Conservation (phyloP, 2,888 invertebrate species). For the Disparrhopalites patrizii region DNA sequence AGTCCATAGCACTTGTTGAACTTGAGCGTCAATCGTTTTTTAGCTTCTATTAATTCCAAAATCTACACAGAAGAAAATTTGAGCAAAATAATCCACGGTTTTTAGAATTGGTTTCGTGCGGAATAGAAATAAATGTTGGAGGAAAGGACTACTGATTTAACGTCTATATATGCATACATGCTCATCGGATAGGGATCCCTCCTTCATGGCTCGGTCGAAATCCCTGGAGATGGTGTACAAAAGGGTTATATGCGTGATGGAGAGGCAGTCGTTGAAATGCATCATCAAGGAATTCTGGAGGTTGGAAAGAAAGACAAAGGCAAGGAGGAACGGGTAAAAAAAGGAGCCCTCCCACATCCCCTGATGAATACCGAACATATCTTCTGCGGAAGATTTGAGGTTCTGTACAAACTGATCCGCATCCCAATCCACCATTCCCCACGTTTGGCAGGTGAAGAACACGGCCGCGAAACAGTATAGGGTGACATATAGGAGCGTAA, state of each 20-base stretch:
- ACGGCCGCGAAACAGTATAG: too few species aligned
- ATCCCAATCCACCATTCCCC: not conserved
- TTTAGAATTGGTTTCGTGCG: too few species aligned
- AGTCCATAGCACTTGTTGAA: conserved; percentile 7
- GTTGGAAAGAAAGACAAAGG: not conserved
- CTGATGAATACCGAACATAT: not conserved
- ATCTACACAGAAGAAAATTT: too few species aligned
- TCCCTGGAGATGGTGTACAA: too few species aligned
- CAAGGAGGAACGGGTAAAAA: not conserved
- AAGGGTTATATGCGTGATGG: too few species aligned
- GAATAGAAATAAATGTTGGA: too few species aligned
- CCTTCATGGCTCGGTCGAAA: too few species aligned
- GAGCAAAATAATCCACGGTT: too few species aligned
- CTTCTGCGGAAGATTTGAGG: not conserved
- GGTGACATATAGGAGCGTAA: too few species aligned
- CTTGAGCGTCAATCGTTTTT: not conserved
- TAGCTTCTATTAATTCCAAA: conserved; percentile 4
- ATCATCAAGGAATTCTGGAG: conserved; percentile 3
- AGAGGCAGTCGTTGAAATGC: not conserved
- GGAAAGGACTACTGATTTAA: too few species aligned
- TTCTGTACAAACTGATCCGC: not conserved
- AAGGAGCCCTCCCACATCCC: not conserved
- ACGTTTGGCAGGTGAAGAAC: not conserved
- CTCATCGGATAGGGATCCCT: too few species aligned
- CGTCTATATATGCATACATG: too few species aligned